phyloP scores from a whole-genome alignment of 2,888 invertebrate genomes.

The Drosophila nigricruria region DNA sequence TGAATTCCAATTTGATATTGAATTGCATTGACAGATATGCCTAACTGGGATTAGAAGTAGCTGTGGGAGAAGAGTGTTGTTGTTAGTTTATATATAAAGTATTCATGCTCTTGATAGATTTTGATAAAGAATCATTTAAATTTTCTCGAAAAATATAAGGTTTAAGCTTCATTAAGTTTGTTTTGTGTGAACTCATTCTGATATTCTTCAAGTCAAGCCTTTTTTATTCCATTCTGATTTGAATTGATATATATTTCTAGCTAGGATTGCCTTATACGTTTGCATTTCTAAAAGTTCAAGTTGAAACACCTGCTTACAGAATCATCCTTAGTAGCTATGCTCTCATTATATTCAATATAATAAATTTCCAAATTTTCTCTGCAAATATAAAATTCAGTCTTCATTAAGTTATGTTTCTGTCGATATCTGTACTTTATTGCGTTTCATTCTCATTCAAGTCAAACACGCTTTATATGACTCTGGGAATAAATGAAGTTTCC shows the following conservation, averaged over 20 bases:
- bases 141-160: too few relatives aligned
- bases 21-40: constrained; percentile 8
- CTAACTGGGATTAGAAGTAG: background rate
- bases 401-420: background rate
- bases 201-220: too few relatives aligned
- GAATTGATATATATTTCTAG: too few relatives aligned
- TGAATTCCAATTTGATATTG: constrained; percentile 4
- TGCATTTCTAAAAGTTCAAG: background rate
- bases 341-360: background rate
- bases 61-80: background rate
- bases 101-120: background rate
- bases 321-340: background rate
- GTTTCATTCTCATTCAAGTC: background rate
- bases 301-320: background rate
- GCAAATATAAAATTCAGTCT: background rate
- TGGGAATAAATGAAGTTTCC: background rate
- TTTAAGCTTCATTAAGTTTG: too few relatives aligned
- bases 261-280: too few relatives aligned
- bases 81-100: background rate
- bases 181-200: too few relatives aligned
- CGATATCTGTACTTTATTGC: background rate
- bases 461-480: background rate
- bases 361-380: background rate
- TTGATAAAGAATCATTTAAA: too few relatives aligned
- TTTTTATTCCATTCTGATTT: too few relatives aligned